Conservation (phyloP, 2,888 invertebrate genomes). For the Hyposoter didymator region DNA sequence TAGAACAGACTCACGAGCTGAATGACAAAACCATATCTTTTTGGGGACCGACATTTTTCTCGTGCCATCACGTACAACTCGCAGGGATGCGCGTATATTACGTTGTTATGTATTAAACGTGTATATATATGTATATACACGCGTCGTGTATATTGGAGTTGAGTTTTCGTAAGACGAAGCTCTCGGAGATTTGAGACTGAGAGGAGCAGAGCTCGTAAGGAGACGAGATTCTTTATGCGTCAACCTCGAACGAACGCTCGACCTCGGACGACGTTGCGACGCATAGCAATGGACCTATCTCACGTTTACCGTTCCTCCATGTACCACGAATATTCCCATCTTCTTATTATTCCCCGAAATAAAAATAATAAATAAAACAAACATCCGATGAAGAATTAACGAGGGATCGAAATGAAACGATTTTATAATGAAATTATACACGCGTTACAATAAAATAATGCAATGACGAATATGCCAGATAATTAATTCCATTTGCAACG, state of each 20-base stretch:
- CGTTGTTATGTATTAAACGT: constrained; percentile 35
- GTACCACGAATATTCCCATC: constrained; percentile 3
- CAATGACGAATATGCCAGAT: neutral
- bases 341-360: constrained; percentile 24
- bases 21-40: constrained; percentile 71
- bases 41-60: constrained; percentile 72
- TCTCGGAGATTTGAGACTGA: constrained; percentile 50
- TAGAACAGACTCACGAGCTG: constrained; percentile 54
- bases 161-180: constrained; percentile 55
- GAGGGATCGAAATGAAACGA: constrained; percentile 7
- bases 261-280: constrained; percentile 74
- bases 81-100: constrained; percentile 56
- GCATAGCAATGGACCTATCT: constrained; percentile 79
- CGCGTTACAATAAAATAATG: neutral
- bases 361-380: neutral
- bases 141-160: constrained; percentile 11
- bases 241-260: constrained; percentile 77
- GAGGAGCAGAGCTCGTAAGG: constrained; percentile 60
- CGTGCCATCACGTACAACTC: constrained; percentile 74
- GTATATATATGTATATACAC: constrained; percentile 30
- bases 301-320: constrained; percentile 51
- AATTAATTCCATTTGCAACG: neutral
- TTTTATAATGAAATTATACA: neutral
- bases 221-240: constrained; percentile 80
- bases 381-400: neutral